Percentiles rank a stretch among this genome's conserved stretches.
Evolutionary conservation across 2,113 vertebrate species (phyloP).

Genomic region (Cyphomyrus plagiostoma): DNA sequence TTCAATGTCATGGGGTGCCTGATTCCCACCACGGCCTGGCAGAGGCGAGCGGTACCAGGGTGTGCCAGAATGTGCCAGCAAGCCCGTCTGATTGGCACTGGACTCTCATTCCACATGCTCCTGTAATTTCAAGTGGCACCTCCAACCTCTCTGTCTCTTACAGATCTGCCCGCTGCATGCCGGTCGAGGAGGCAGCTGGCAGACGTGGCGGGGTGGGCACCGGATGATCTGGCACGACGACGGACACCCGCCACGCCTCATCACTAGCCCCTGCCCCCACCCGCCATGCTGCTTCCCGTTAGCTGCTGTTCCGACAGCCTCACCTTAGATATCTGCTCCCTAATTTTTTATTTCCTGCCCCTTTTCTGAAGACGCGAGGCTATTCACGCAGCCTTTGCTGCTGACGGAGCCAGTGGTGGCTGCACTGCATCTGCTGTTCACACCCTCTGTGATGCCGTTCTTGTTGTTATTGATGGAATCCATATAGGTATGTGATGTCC

Average conservation of each 20-base stretch:
- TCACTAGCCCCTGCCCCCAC: background rate
- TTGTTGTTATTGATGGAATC: background rate
- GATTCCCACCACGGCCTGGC: background rate
- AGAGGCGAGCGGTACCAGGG: background rate
- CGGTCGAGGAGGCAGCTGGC: background rate
- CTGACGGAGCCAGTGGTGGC: background rate
- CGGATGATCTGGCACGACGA: background rate
- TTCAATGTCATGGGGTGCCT: background rate
- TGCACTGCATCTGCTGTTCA: background rate
- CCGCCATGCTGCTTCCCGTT: background rate
- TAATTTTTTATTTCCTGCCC: background rate
- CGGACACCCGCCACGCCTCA: background rate
- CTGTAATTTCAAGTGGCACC: background rate
- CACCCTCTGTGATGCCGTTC: background rate
- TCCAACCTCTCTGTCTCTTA: background rate
- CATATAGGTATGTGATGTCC: background rate
- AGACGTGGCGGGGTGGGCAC: background rate
- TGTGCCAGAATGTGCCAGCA: background rate
- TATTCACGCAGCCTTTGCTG: background rate
- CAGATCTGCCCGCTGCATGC: background rate
- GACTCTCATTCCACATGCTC: background rate
- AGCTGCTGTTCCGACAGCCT: background rate
- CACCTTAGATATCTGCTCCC: background rate
- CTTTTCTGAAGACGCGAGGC: background rate
- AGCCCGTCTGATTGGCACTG: too few relatives aligned